Evolutionary conservation across 2,113 vertebrate species (phyloP), one percentile per base, ranked within the genome.

Genomic region (Asarcornis scutulata): DNA sequence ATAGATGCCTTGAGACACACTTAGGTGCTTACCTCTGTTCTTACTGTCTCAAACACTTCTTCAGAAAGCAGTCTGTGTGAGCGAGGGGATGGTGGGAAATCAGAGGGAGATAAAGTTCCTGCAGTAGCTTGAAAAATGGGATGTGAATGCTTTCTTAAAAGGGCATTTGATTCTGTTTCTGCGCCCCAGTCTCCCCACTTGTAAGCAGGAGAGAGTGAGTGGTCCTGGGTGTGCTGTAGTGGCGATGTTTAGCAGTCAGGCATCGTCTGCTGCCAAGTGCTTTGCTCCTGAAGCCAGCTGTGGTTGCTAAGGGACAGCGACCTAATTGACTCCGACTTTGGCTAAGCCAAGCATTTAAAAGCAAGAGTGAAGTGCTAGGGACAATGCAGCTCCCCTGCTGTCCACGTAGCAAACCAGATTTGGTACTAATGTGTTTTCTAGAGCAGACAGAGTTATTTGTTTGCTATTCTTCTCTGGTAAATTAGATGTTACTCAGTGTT

Each of bases 271-370:
- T 91, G 66, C 81, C 71, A 79, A 87, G 91, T 71, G 68, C 89
- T 91, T 80, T 82, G 86, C 84, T 94, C 55, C 74, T 52, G 52
- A 84, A 87, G 36, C 62, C 75, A 52, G 77, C 73, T 72, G 46
- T 26, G 80, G 90, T 95, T 92, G 96, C 95, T 96, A 93, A 79
- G 90, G 86, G 87, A 95, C 82, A 80, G 83, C 84, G 44, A 29
- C 69, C 66, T 92, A 86, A 88, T 94, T 96, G 62, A 79, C 75
- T 71, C 32, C 73, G 88, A 91, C 74, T 96, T 96, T 55, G 80
- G 48, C 81, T 68, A 78, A 91, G 34, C 73, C 73, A 86, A 87
- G 62, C 58, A 79, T 93, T 96, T 79, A 76, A 87, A 88, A 86
- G 53, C 48, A 66, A 55, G 72, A 88, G 34, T 17, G 52, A 82